Conservation (phyloP, 1,140 invertebrate species). For the Drosophila eugracilis region DNA sequence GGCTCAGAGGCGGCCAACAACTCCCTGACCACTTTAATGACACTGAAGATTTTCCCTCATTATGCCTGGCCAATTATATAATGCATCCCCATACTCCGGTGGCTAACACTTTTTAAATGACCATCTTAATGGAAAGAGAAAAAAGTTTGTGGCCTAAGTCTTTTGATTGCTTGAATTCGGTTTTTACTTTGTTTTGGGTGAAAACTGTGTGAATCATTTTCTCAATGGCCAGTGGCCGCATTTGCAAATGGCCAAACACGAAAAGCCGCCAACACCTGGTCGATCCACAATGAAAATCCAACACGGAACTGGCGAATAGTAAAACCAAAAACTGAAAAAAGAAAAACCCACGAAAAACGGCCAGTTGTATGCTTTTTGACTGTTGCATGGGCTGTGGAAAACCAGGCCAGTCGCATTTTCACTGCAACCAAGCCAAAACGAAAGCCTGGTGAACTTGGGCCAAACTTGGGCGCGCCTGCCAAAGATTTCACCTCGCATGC, state of each 20-base stretch:
- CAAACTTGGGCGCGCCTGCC: constrained; percentile 48
- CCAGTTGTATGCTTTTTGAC: constrained; percentile 25
- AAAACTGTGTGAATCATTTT: constrained; percentile 45
- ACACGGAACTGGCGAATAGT: constrained; percentile 52
- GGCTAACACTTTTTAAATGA: constrained; percentile 20
- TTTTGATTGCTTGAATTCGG: no score
- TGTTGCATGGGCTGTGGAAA: constrained; percentile 38
- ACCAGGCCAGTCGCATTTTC: constrained; percentile 44
- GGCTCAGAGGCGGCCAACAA: constrained; percentile 29
- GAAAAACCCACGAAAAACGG: constrained; percentile 5
- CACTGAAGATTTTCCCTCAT: constrained; percentile 69
- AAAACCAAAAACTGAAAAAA: not conserved
- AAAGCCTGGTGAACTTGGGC: constrained; percentile 54
- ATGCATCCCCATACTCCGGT: constrained; percentile 18
- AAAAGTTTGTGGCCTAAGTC: constrained; percentile 75
- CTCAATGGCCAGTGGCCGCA: constrained; percentile 21
- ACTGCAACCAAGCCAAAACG: constrained; percentile 33
- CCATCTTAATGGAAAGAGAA: not conserved
- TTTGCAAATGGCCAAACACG: constrained; percentile 34
- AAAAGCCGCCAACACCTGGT: constrained; percentile 35
- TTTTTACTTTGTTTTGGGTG: constrained; percentile 39
- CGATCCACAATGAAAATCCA: constrained; percentile 44
- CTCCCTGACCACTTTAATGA: constrained; percentile 52
- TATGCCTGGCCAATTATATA: constrained; percentile 51
- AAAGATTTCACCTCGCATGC: constrained; percentile 51